A percentile compares a stretch with the other conserved stretches of the same genome.
Evolutionary conservation across 2,888 invertebrate genomes (phyloP).

Genomic region (Actias luna): DNA sequence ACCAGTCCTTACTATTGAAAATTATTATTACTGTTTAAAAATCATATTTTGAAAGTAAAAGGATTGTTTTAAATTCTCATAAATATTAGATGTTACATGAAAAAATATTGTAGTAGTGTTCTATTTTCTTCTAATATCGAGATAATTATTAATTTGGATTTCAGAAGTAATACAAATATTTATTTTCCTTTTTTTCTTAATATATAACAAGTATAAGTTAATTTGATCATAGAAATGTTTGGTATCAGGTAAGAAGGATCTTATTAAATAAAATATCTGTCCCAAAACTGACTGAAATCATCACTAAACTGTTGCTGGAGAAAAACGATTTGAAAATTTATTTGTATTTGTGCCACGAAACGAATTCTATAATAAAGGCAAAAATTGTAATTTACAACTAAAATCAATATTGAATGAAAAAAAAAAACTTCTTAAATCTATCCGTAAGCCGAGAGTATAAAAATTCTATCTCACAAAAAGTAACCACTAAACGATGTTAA

Average conservation of each 20-base stretch:
- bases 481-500: not conserved
- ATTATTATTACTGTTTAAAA: not conserved
- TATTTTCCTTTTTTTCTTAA: too few relatives aligned
- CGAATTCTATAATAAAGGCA: not conserved
- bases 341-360: not conserved
- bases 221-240: too few relatives aligned
- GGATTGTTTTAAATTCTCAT: not conserved
- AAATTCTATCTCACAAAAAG: not conserved
- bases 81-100: too few relatives aligned
- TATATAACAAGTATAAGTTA: too few relatives aligned
- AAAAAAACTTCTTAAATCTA: not conserved
- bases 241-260: too few relatives aligned
- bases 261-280: not conserved
- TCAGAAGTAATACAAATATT: too few relatives aligned
- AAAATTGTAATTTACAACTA: not conserved
- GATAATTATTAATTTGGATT: too few relatives aligned
- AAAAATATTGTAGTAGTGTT: too few relatives aligned
- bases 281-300: not conserved
- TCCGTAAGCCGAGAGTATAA: not conserved
- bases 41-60: not conserved
- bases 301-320: not conserved
- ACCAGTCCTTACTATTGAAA: not conserved
- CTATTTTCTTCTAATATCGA: too few relatives aligned
- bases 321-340: not conserved
- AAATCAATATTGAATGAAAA: not conserved